A percentile compares a stretch with the other conserved stretches of the same genome.
Evolutionary conservation across 2,797 vertebrate species (phyloP).

Genomic region (Halcyon badia): DNA sequence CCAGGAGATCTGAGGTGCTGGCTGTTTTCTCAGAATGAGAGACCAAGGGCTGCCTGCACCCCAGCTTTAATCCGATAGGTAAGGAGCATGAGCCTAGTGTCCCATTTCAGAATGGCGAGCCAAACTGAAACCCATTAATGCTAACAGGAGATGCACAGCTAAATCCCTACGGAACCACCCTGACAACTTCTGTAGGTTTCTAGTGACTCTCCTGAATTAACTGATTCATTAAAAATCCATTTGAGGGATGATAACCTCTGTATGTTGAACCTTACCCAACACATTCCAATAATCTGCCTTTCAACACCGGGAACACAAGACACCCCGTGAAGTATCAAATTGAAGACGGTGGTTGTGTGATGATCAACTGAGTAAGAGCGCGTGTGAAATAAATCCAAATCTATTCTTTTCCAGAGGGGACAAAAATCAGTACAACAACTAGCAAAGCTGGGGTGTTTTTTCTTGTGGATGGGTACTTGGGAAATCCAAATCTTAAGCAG

Average conservation of each 20-base stretch:
- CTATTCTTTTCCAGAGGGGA: background rate
- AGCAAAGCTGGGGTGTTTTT: background rate
- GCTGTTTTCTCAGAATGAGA: background rate
- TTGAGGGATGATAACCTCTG: background rate
- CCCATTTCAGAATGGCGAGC: background rate
- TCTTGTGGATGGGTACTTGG: background rate
- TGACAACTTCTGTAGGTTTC: constrained; percentile 18
- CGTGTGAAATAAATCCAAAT: background rate
- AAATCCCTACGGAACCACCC: background rate
- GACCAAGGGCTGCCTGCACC: background rate
- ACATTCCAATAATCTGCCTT: background rate
- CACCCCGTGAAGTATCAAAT: background rate
- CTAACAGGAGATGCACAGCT: background rate
- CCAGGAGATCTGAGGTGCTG: background rate
- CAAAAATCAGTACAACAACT: background rate
- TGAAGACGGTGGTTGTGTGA: background rate
- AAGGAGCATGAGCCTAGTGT: background rate
- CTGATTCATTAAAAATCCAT: constrained; percentile 35
- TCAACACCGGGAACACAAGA: background rate
- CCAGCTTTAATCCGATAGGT: background rate
- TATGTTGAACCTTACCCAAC: constrained; percentile 2
- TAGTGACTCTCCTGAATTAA: background rate
- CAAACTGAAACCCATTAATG: background rate
- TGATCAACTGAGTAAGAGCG: background rate
- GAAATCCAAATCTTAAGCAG: background rate